Conservation (phyloP, 1,140 invertebrate genomes). For the Hestina assimilis region DNA sequence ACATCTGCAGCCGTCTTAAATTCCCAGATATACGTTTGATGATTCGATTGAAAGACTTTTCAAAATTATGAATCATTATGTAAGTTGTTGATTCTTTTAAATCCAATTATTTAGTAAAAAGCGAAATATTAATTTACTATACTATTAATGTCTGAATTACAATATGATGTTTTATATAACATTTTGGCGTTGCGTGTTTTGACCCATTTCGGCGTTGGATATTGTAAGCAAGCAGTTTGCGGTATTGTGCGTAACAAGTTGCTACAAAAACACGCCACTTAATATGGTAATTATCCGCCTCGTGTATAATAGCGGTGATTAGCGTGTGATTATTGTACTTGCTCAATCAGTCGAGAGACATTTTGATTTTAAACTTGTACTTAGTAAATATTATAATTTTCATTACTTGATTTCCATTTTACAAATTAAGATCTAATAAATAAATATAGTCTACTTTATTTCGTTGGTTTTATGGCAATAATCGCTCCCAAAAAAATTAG, state of each 20-base stretch:
- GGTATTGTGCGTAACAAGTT: slow-evolving; percentile 19
- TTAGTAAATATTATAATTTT: not conserved
- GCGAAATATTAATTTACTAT: no score
- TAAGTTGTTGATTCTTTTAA: no score
- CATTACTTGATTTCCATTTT: not conserved
- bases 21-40: no score
- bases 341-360: slow-evolving; percentile 19
- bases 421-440: no score
- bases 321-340: slow-evolving; percentile 15
- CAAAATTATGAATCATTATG: no score
- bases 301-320: slow-evolving; percentile 13
- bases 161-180: not conserved
- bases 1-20: no score
- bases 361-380: slow-evolving; percentile 14
- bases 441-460: no score
- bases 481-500: no score
- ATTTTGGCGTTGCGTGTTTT: slow-evolving; percentile 5
- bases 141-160: not conserved
- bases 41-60: no score
- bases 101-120: no score
- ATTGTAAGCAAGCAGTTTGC: slow-evolving; percentile 7
- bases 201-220: not conserved
- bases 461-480: no score
- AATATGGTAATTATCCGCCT: slow-evolving; percentile 14
- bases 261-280: slow-evolving; percentile 17